phyloP scores from a whole-genome alignment of 2,797 vertebrate genomes.

The Catostomus latipinnis region DNA sequence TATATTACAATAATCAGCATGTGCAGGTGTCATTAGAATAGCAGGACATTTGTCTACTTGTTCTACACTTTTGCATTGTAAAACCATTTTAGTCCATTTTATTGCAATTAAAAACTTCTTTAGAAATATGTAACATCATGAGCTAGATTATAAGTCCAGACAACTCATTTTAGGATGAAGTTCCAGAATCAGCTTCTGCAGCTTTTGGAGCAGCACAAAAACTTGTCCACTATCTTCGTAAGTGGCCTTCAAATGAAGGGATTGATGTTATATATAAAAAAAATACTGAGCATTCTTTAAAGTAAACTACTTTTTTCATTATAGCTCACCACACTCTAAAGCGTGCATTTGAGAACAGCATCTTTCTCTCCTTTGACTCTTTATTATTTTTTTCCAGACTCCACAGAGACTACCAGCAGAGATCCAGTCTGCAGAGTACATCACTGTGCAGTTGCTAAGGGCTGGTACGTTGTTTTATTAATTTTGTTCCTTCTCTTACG shows the following conservation, averaged over 20 bases:
- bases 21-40: too few species aligned
- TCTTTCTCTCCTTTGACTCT: neutral
- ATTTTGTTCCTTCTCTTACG: neutral
- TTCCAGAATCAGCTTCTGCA: conserved; percentile 79
- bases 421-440: conserved; percentile 67
- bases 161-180: conserved; percentile 70
- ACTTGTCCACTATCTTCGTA: conserved; percentile 75
- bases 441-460: conserved; percentile 69
- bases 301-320: too few species aligned
- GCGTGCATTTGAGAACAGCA: neutral
- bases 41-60: too few species aligned
- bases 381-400: conserved; percentile 56
- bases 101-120: neutral
- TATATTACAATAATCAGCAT: too few species aligned
- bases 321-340: neutral
- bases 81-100: neutral
- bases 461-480: conserved; percentile 66
- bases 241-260: conserved; percentile 50
- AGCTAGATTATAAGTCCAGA: neutral
- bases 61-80: too few species aligned
- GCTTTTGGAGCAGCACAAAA: conserved; percentile 77
- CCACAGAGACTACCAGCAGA: conserved; percentile 73
- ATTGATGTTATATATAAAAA: neutral
- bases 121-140: neutral
- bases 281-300: too few species aligned